Conservation (phyloP, 92 coral and sea anemone species). For the Zoanthus sansibaricus region DNA sequence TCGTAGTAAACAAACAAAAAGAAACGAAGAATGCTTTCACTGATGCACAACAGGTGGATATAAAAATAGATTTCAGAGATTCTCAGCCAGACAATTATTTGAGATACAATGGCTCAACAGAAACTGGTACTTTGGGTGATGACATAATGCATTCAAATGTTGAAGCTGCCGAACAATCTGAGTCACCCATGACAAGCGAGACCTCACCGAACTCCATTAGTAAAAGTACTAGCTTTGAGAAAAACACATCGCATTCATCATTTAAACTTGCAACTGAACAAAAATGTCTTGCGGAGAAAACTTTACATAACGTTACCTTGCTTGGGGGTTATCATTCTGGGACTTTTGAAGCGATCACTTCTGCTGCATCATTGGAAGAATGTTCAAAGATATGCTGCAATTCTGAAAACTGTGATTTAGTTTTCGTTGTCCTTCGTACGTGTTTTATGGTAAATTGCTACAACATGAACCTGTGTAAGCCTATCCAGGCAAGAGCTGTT, state of each 20-base stretch:
- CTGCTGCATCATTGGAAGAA: constrained; percentile 61
- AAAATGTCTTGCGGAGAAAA: constrained; percentile 43
- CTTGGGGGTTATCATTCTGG: constrained; percentile 82
- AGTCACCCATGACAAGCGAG: background rate
- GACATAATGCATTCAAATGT: background rate
- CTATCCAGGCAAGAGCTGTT: constrained; percentile 52
- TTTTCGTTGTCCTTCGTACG: constrained; percentile 74
- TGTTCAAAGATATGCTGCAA: constrained; percentile 80
- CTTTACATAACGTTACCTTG: constrained; percentile 72
- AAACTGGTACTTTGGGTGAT: background rate
- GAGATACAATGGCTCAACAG: background rate
- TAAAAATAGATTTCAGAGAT: constrained; percentile 21
- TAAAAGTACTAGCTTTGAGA: too few species aligned
- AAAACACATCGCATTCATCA: background rate
- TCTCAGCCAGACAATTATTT: background rate
- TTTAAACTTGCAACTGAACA: background rate
- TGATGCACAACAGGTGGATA: background rate
- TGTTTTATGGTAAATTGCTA: constrained; percentile 80
- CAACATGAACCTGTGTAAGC: constrained; percentile 59
- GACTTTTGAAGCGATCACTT: constrained; percentile 70
- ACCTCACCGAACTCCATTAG: background rate
- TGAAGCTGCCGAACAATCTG: background rate
- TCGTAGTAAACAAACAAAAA: background rate
- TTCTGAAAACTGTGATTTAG: constrained; percentile 71
- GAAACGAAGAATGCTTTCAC: background rate